Evolutionary conservation across 2,888 invertebrate species (phyloP), one percentile per base, ranked within the genome.

Genomic region (Crioceris asparagi): DNA sequence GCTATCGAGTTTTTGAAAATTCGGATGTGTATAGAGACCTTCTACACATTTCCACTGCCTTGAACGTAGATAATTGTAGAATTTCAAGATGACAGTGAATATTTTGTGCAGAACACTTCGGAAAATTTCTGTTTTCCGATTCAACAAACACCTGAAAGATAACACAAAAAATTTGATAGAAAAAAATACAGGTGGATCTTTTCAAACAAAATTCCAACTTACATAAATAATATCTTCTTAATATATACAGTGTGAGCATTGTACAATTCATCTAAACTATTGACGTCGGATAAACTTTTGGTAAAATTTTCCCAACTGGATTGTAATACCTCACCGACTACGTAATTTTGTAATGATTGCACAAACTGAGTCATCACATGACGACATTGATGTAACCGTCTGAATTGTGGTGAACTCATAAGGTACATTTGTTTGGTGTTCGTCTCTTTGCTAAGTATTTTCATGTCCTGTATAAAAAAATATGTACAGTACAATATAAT

Each of bases 341-440:
- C 72, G 56, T 86, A 85, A 62, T 79, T 81, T 57, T 84, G 80
- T 17, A 85, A 58, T 0, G 82, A 78, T 39, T 79, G 74, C 29
- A 85, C 72, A 55, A 86, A 77, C 38, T 84, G 81, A 17, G 78
- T 76, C 77, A 86, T 79, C 14, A 79, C 70, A 54, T 84, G 81
- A 0, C 85, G 71, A 51, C 77, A 79, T 39, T 79, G 67, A 54
- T 85, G 83, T 7, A 84, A 61, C 35, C 74, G 71, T 34, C 78
- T 74, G 62, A 82, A 83, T 42, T 86, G 83, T 0, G 74, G 70
- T 0, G 82, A 79, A 8, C 66, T 58, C 4, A 74, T 62, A 1
- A 81, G 60, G 34, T 56, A 57, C 8, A 53, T 54, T 40, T 55
- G 55, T 29, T 62, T 65, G 10, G 69, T 54, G 4, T 57, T 60